A percentile compares a stretch with the other conserved stretches of the same genome.
These are phyloP conservation scores for Acleris emargana DNA, from an alignment of 2,888 invertebrate genomes.

Conservation along the genomic window DNA sequence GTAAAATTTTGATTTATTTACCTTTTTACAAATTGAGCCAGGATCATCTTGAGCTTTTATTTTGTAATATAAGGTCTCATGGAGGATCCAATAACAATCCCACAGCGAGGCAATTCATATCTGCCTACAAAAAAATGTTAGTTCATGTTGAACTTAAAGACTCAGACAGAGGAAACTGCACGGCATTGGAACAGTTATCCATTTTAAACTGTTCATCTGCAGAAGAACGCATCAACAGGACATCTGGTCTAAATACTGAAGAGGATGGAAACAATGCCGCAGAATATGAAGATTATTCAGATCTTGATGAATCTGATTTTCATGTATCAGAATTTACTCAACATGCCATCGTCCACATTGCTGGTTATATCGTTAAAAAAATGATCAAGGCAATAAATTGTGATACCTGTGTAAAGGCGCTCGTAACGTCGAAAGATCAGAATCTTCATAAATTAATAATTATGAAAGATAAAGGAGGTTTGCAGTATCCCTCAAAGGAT, in stretches of 20 bases:
- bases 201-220: constrained; percentile 10
- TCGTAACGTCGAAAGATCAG: constrained; percentile 2
- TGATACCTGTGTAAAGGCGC: constrained; percentile 10
- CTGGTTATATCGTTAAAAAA: constrained; percentile 8
- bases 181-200: not conserved
- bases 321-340: not conserved
- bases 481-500: constrained; percentile 2
- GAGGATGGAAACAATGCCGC: not conserved
- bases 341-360: constrained; percentile 21
- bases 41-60: constrained; percentile 32
- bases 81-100: constrained; percentile 41
- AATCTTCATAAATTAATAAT: constrained; percentile 16
- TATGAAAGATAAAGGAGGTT: not conserved
- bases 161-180: not conserved
- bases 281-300: not conserved
- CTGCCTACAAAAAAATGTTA: constrained; percentile 36
- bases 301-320: constrained; percentile 2
- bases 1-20: not conserved
- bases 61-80: constrained; percentile 38
- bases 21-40: constrained; percentile 3
- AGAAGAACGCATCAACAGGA: not conserved
- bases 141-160: constrained; percentile 16
- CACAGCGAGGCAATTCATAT: constrained; percentile 34
- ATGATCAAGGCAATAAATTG: constrained; percentile 9
- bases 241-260: not conserved